Percentiles rank a stretch among this genome's conserved stretches.
Evolutionary conservation across 2,113 vertebrate species (phyloP).

Genomic region (Physeter macrocephalus): DNA sequence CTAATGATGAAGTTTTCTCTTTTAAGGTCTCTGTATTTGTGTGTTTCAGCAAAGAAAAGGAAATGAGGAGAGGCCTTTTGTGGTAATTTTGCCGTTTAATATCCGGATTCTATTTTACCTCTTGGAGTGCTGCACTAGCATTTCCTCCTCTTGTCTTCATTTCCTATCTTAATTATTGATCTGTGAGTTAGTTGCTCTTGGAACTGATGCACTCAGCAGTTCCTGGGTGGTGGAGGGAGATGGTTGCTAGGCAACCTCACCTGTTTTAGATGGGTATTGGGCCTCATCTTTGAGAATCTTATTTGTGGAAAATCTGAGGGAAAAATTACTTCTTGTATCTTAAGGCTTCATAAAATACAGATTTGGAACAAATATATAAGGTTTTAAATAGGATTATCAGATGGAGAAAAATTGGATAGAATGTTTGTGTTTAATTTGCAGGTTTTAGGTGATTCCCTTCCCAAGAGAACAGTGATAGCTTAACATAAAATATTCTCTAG

Average conservation of each 20-base stretch:
- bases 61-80: neutral
- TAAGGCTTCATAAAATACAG: neutral
- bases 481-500: neutral
- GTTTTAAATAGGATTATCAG: neutral
- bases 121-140: neutral
- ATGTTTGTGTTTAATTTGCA: neutral
- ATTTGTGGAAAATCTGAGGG: neutral
- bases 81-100: neutral
- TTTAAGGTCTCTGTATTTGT: neutral
- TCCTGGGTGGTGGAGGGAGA: neutral
- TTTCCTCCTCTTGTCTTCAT: neutral
- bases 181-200: neutral
- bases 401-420: neutral
- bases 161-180: conserved; percentile 10
- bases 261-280: neutral
- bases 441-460: neutral
- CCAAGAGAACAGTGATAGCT: neutral
- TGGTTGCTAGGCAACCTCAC: conserved; percentile 48
- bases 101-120: neutral
- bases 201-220: neutral
- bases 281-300: neutral
- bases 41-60: neutral
- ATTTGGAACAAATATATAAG: neutral
- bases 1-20: neutral
- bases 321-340: neutral